Evolutionary conservation across 2,797 vertebrate species (phyloP), one percentile per base, ranked within the genome.

Genomic region (Sphenodon punctatus): DNA sequence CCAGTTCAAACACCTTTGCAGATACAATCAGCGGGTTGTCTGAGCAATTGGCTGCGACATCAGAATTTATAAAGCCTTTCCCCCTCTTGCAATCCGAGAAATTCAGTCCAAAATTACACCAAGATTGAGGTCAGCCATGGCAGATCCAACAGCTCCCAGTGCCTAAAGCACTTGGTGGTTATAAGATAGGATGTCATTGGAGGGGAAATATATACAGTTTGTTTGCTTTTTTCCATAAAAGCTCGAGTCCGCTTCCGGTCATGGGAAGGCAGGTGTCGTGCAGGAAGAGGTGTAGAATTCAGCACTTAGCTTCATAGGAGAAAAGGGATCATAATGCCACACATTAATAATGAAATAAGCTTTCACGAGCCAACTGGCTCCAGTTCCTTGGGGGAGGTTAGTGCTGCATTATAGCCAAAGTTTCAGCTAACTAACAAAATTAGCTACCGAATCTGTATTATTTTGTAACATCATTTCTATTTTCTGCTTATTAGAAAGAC

Each of bases 1-100:
- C 91, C 89, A 86, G 45, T 9, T 4, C 36, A 85, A 89, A 85
- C 87, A 83, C 53, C 78, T n/a, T 4, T 11, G 67, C 65, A 79
- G 70, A 67, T 75, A 32, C 51, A 83, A 53, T 4, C 0, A 3
- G 2, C 1, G 1, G 58, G 70, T 72, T 92, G 67, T 90, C 86
- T 58, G 71, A 86, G 75, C 55, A 39, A 25, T 45, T 0, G 16
- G 73, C 2, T 48, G 84, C 75, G 76, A 38, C 34, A 60, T 25
- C 67, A 69, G 72, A 58, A 10, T 64, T 80, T 34, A 45, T 3
- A 4, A 64, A 46, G 5, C 14, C 59, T n/a, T 19, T 16, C 82
- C 34, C 55, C 60, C 56, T 16, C 36, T 34, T 34, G 53, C 6
- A 4, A 51, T 34, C 75, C 1, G 10, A 12, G 1, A 2, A 4